Conservation (phyloP, 2,888 invertebrate species). For the Dioctria rufipes region DNA sequence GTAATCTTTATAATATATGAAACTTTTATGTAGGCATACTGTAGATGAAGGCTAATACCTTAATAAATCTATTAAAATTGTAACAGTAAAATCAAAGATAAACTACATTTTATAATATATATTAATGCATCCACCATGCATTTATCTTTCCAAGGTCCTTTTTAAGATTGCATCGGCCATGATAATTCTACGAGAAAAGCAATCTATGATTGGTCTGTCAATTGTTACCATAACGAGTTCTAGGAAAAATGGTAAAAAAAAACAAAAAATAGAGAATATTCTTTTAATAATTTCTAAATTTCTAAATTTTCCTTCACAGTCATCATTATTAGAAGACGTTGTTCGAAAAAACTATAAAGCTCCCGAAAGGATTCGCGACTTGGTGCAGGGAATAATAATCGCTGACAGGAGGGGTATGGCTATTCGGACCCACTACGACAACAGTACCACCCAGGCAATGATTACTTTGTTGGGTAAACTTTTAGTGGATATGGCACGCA, state of each 20-base stretch:
- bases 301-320: background rate
- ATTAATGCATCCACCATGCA: too few relatives aligned
- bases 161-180: too few relatives aligned
- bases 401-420: conserved; percentile 64
- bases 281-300: conserved; percentile 54
- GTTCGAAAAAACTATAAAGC: conserved; percentile 63
- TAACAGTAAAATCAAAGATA: too few relatives aligned
- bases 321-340: conserved; percentile 63
- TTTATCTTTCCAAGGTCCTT: too few relatives aligned
- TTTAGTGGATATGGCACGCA: conserved; percentile 55
- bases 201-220: conserved; percentile 5
- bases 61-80: too few relatives aligned
- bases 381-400: conserved; percentile 64
- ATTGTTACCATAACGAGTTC: background rate
- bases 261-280: background rate
- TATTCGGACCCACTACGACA: conserved; percentile 66
- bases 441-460: conserved; percentile 66
- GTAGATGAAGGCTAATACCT: too few relatives aligned
- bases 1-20: too few relatives aligned
- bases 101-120: too few relatives aligned
- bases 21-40: too few relatives aligned
- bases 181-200: background rate
- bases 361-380: conserved; percentile 65
- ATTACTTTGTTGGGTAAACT: conserved; percentile 59
- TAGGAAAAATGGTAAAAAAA: background rate